Base-by-base conservation (phyloP, 2,797 vertebrate species). In the Mus minutoides region DNA sequence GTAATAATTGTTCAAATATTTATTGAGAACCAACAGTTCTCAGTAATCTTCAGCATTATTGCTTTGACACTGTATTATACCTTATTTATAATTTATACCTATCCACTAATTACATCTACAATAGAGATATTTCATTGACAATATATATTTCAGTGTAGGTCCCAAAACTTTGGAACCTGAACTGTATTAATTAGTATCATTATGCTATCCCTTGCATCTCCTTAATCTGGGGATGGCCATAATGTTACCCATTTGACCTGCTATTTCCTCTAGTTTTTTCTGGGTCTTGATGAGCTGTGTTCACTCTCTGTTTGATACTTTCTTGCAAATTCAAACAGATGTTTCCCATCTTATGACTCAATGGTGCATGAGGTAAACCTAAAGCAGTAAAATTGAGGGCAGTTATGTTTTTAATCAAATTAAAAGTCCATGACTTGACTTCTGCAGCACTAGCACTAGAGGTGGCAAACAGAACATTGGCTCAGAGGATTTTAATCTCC, bases 301-400 rank as follows among this genome's bases (percentile, higher is more conserved):
- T 96, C 85, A 94, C 87, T 92, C 87, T 97, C 83, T n/a, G 31
- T 94, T 92, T 95, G 83, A 94, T 95, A 90, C 94, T 96, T 97
- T 93, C 52, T 96, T 98, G 94, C 83, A 98, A 98, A 98, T 97
- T 97, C 95, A 97, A 98, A 97, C 90, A 97, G 97, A 97, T 98
- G 95, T 97, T 98, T 97, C 95, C 96, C 84, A 94, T 97, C 96
- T 96, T 97, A 95, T 87, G 91, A 97, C 86, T 98, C 97, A 97
- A 88, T 97, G 97, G 97, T 91, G 96, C 97, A 82, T 98, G 94
- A 97, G 64, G 43, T 91, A 97, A 98, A 97, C 76, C 83, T 95
- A 97, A 97, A 98, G 87, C 95, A 97, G 88, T 80, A 88, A 88
- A 98, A 98, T 94, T 97, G 96, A 96, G 92, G 94, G 92, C 80